A percentile compares a stretch with the other conserved stretches of the same genome.
phyloP scores from a whole-genome alignment of 2,113 vertebrate species.

The Poeciliopsis turrubarensis region DNA sequence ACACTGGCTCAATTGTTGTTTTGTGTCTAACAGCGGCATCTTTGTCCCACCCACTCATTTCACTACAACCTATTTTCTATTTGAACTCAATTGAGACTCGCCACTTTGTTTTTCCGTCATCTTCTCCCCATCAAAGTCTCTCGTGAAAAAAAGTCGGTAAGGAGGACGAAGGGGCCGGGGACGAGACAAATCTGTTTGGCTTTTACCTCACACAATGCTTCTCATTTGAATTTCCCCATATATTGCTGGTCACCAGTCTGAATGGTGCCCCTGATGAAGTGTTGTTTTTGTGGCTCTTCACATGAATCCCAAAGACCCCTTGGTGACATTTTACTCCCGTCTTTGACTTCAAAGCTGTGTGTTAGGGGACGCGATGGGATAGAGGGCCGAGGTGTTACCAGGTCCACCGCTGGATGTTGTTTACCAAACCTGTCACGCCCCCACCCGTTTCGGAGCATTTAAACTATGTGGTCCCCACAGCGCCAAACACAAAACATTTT shows the following conservation, averaged over 20 bases:
- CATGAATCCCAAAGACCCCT: conserved; percentile 72
- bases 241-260: conserved; percentile 74
- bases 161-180: conserved; percentile 61
- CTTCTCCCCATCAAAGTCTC: conserved; percentile 78
- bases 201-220: conserved; percentile 72
- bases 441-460: conserved; percentile 45
- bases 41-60: conserved; percentile 50
- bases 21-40: conserved; percentile 37
- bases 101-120: conserved; percentile 79
- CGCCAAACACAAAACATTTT: conserved; percentile 41
- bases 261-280: conserved; percentile 78
- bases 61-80: conserved; percentile 63
- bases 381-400: conserved; percentile 58
- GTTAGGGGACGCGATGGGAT: conserved; percentile 65
- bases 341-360: conserved; percentile 77
- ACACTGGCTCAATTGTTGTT: conserved; percentile 76
- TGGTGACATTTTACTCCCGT: conserved; percentile 78
- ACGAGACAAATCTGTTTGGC: conserved; percentile 75
- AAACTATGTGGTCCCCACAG: conserved; percentile 50
- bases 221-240: conserved; percentile 75
- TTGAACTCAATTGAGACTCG: conserved; percentile 66
- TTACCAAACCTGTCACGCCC: conserved; percentile 61
- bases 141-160: conserved; percentile 61
- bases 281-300: conserved; percentile 73
- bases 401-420: conserved; percentile 65